A percentile compares a stretch with the other conserved stretches of the same genome.
Conservation (phyloP, 1,140 invertebrate genomes). For the Megalonaias nervosa region DNA sequence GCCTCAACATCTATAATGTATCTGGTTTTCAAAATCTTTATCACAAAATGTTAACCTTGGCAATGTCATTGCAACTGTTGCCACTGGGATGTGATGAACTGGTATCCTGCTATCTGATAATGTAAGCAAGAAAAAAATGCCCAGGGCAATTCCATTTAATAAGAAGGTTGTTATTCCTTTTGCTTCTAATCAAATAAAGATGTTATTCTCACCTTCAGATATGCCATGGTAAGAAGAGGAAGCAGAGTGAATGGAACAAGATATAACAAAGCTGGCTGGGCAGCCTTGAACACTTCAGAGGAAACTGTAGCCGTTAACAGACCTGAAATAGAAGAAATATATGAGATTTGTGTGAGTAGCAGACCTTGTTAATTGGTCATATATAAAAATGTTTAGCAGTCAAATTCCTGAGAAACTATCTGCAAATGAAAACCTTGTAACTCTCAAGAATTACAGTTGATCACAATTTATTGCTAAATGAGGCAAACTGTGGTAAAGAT, state of each 20-base stretch:
- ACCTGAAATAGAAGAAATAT: slow-evolving; percentile 72
- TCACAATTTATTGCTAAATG: too few relatives aligned
- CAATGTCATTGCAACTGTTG: neutral
- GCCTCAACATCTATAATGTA: too few relatives aligned
- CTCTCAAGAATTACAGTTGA: too few relatives aligned
- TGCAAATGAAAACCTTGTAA: neutral
- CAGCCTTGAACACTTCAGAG: slow-evolving; percentile 97
- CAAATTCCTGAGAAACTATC: neutral
- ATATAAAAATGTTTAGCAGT: neutral
- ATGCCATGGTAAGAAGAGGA: slow-evolving; percentile 96
- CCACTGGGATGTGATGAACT: neutral
- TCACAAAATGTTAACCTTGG: neutral
- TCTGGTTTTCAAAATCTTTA: too few relatives aligned
- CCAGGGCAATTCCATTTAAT: too few relatives aligned
- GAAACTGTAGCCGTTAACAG: slow-evolving; percentile 96
- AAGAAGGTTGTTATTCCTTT: neutral
- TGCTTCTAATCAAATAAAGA: neutral
- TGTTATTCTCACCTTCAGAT: slow-evolving; percentile 85
- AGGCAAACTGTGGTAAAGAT: too few relatives aligned
- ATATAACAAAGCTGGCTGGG: slow-evolving; percentile 96
- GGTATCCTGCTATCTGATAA: neutral
- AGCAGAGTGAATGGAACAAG: slow-evolving; percentile 97
- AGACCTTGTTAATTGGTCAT: neutral
- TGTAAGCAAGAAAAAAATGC: neutral
- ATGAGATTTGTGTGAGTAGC: neutral